phyloP scores from a whole-genome alignment of 2,113 vertebrate species.

The Syngnathus scovelli region DNA sequence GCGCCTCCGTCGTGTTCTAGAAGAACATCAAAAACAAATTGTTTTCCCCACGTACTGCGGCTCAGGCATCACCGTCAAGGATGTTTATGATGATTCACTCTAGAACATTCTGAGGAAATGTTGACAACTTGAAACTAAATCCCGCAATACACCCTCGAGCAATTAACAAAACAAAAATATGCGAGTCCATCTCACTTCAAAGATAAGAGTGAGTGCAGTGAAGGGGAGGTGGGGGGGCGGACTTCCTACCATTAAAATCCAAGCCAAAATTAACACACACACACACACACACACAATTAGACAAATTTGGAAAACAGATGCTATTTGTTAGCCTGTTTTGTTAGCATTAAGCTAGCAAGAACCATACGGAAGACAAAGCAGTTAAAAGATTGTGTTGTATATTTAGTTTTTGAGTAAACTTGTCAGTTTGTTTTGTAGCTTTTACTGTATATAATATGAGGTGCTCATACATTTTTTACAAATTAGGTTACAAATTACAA shows the following conservation, averaged over 20 bases:
- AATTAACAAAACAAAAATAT: constrained; percentile 55
- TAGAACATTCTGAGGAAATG: constrained; percentile 66
- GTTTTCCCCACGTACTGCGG: not conserved
- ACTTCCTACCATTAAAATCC: not conserved
- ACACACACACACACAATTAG: not conserved
- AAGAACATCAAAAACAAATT: not conserved
- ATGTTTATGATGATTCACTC: constrained; percentile 63
- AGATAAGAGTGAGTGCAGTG: constrained; percentile 16
- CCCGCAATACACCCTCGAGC: constrained; percentile 39
- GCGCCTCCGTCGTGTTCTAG: constrained; percentile 40
- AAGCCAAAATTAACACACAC: not conserved
- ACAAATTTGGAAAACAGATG: no score
- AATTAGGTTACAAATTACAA: no score
- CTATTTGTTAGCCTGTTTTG: no score
- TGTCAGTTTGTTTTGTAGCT: no score
- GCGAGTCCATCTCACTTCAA: constrained; percentile 39
- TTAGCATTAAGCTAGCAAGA: no score
- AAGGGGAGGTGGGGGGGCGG: not conserved
- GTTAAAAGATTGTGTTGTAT: no score
- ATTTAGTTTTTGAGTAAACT: no score
- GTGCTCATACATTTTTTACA: no score
- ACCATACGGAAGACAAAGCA: no score
- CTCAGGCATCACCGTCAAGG: constrained; percentile 39
- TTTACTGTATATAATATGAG: no score
- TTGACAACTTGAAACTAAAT: constrained; percentile 66